phyloP scores from a whole-genome alignment of 2,113 vertebrate species.

The Cyrtonyx montezumae region DNA sequence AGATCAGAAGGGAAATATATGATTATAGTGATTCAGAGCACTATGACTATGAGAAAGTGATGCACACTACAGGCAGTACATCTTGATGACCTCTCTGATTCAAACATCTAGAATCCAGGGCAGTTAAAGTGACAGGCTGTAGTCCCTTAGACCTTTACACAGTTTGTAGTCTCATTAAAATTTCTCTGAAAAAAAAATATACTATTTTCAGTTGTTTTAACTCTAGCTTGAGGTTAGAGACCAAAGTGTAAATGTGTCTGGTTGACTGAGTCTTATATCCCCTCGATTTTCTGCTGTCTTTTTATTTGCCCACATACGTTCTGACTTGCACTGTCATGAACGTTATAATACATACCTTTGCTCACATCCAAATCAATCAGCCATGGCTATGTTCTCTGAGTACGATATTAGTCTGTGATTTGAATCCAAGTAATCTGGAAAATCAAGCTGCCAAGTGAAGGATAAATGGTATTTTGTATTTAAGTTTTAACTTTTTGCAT shows the following conservation, averaged over 20 bases:
- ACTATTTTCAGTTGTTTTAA: background rate
- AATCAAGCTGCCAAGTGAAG: background rate
- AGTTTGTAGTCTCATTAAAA: background rate
- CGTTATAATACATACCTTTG: background rate
- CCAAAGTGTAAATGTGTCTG: background rate
- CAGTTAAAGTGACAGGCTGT: constrained; percentile 30
- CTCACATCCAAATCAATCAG: background rate
- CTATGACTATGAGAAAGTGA: background rate
- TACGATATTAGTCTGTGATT: background rate
- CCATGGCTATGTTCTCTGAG: background rate
- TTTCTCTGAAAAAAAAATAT: constrained; percentile 4
- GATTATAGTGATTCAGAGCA: background rate
- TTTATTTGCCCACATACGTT: background rate
- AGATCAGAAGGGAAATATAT: background rate
- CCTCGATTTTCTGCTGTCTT: background rate
- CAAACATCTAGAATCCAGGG: background rate
- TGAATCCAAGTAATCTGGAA: background rate
- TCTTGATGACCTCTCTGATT: background rate
- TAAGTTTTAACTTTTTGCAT: background rate
- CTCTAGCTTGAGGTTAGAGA: background rate
- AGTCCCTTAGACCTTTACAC: background rate
- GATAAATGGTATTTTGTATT: background rate
- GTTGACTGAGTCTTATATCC: background rate
- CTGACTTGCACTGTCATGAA: too few relatives aligned
- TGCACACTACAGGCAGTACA: background rate